Evolutionary conservation across 2,797 vertebrate genomes (phyloP), one percentile per base, ranked within the genome.

Genomic region (Arnoldichthys spilopterus): DNA sequence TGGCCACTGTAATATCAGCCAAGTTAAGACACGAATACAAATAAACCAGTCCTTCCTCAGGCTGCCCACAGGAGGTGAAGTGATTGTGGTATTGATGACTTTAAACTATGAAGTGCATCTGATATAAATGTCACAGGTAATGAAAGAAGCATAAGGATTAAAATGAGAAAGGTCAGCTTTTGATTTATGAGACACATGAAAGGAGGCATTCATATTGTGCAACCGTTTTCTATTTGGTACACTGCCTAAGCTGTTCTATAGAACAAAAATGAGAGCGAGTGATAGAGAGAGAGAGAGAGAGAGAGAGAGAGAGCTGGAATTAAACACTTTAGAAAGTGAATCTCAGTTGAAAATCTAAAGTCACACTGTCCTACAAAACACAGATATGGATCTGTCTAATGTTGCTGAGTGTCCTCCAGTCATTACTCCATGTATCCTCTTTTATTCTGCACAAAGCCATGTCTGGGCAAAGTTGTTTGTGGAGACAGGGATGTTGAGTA

Each of bases 401-500:
- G 62, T 0, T n/a, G 68, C 64, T 26, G 24, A 61, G 54, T 54
- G 34, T 56, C 74, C 72, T 80, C 61, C 45, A 32, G 49, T 74
- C 62, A 43, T 66, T 64, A 49, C 49, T 67, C 43, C 34, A 77
- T 53, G 68, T 20, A 24, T 79, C 24, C 58, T 34, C 75, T 16
- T 74, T 37, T 59, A 30, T 63, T n/a, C 63, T 74, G 64, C 30
- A 67, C 78, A 32, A 76, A n/a, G 70, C 22, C 24, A 66, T 43
- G 37, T 54, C 15, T 61, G n/a, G 22, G 32, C 28, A 28, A 30
- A 32, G 58, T 71, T 59, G 47, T 40, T 71, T 22, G 26, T 56
- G 40, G 56, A 76, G 74, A 47, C 4, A 56, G 61, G 64, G 78
- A 63, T 76, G 47, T 24, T 22, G 37, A 62, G 45, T 32, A 72